phyloP scores from a whole-genome alignment of 2,797 vertebrate genomes.

The Miichthys miiuy region DNA sequence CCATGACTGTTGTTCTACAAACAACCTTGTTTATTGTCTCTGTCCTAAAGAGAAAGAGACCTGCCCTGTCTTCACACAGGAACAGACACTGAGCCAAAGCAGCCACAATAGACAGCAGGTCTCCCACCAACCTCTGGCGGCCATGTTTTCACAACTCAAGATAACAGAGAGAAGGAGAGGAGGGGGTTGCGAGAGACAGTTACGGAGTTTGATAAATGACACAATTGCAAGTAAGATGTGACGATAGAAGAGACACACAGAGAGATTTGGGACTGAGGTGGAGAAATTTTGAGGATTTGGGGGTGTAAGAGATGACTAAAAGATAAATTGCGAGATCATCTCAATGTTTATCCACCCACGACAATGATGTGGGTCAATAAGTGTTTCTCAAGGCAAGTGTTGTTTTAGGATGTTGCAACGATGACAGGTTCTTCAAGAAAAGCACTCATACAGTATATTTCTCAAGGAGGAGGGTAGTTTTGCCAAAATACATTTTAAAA shows the following conservation, averaged over 20 bases:
- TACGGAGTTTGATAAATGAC: conserved; percentile 63
- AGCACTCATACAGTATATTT: conserved; percentile 22
- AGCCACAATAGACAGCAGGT: conserved; percentile 66
- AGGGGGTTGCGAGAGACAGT: conserved; percentile 30
- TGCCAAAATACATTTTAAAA: conserved; percentile 58
- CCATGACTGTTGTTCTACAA: conserved; percentile 64
- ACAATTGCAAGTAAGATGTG: conserved; percentile 24
- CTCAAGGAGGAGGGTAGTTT: conserved; percentile 19
- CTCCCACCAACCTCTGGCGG: conserved; percentile 69
- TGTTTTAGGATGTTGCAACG: conserved; percentile 74
- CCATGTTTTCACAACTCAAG: conserved; percentile 76
- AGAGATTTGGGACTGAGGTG: conserved; percentile 28
- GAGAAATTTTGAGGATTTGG: conserved; percentile 27
- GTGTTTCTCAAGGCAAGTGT: conserved; percentile 66
- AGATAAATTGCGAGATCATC: conserved; percentile 61
- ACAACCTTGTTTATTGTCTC: conserved; percentile 73
- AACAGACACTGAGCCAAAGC: conserved; percentile 67
- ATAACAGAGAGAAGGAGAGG: conserved; percentile 68
- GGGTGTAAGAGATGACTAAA: conserved; percentile 51
- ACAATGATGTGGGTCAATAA: conserved; percentile 61
- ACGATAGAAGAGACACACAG: conserved; percentile 21
- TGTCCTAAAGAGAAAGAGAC: conserved; percentile 57
- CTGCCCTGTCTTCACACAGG: conserved; percentile 58
- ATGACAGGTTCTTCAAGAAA: conserved; percentile 67
- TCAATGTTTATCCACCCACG: conserved; percentile 73